Evolutionary conservation across 2,113 vertebrate genomes (phyloP).

Genomic region (Siphamia tubifer): DNA sequence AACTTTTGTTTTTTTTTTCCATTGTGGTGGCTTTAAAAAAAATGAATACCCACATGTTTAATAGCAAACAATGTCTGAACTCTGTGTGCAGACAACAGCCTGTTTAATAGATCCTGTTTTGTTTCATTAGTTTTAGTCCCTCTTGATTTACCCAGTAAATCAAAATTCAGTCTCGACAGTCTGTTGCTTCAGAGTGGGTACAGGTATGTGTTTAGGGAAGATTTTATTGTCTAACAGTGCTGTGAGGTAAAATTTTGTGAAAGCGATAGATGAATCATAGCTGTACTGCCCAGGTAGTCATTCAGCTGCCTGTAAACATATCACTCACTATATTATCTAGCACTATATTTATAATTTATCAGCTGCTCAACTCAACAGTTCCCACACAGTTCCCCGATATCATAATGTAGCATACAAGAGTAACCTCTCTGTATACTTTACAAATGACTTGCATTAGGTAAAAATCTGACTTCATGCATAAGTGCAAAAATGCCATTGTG

Average conservation of each 20-base stretch:
- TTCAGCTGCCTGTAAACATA: slow-evolving; percentile 41
- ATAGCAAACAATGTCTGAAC: too few relatives aligned
- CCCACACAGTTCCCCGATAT: background rate
- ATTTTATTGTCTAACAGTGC: too few relatives aligned
- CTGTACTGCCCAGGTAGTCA: slow-evolving; percentile 13
- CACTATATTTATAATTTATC: slow-evolving; percentile 7
- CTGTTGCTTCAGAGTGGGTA: too few relatives aligned
- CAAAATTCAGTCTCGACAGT: too few relatives aligned
- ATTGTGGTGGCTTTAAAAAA: too few relatives aligned
- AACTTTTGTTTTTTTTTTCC: too few relatives aligned
- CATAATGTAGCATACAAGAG: background rate
- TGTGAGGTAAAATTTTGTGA: background rate
- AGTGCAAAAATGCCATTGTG: slow-evolving; percentile 14
- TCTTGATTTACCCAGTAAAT: too few relatives aligned
- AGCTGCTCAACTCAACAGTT: slow-evolving; percentile 1
- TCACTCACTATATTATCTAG: slow-evolving; percentile 10
- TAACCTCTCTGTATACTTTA: slow-evolving; percentile 11
- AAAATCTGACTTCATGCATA: slow-evolving; percentile 24
- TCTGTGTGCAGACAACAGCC: too few relatives aligned
- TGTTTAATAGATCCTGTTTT: too few relatives aligned
- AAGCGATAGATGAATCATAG: slow-evolving; percentile 41
- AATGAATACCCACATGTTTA: too few relatives aligned
- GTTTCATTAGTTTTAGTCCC: too few relatives aligned
- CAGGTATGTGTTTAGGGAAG: too few relatives aligned
- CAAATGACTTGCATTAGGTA: slow-evolving; percentile 8